Base-by-base conservation (phyloP, 2,888 invertebrate species). In the Apoda limacodes region DNA sequence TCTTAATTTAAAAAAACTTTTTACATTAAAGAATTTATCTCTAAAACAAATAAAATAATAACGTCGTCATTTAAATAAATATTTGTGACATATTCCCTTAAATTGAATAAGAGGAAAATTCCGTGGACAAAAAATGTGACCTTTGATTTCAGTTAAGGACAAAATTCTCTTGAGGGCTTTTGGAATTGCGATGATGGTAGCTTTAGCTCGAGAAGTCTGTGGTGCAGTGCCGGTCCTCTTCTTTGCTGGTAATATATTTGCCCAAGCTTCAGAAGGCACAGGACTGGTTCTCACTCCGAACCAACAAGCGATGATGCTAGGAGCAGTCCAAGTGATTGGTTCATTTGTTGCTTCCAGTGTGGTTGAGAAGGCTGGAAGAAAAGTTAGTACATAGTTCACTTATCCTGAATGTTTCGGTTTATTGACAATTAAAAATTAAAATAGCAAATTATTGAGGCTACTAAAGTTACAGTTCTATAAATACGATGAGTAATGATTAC, bases 221-320 rank as follows among this genome's bases (percentile, higher is more conserved):
- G 78, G 78, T 0, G 60, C 72, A 0, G 56, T 69, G 1, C 75
- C 75, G 0, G 70, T 78, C 0, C 43, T 74, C 2, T 75, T 69
- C 44, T 78, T 72, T 12, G 78, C 78, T 39, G 72, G 74, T 0
- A 66, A 75, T 22, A 78, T 78, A 25, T 78, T 78, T 45, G 39
- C 42, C 0, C 48, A 56, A 32, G 59, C 76, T 0, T 63, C 71
- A 0, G 43, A 57, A 20, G 67, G 61, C 0, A 40, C 58, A 0
- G 48, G 49, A 1, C 33, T 69, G 4, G 32, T 60, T 1, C 39
- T 76, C 9, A 63, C 63, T 14, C 65, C 76, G 0, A 78, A 78
- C 39, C 70, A 76, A 38, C 78, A 78, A 29, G 75, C 78, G 0
- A 78, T 78, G 67, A 46, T 70, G 52, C 49, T 78, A 7, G 78